Base-by-base conservation (phyloP, 2,113 vertebrate species). In the Pyrgilauda ruficollis region DNA sequence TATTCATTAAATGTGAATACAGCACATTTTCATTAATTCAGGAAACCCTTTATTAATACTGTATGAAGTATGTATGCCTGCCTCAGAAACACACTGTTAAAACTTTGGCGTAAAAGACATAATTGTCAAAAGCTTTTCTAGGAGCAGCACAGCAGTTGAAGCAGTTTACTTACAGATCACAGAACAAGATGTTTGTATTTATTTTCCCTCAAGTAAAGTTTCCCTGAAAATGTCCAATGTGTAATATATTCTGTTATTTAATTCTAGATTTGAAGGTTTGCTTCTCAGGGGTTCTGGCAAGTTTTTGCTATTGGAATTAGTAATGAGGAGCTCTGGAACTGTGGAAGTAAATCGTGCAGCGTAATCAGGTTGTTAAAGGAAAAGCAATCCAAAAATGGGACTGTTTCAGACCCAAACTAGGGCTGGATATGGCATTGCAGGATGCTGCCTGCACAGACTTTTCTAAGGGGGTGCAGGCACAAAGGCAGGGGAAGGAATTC, bases 1-100 rank as follows among this genome's bases (percentile, higher is more conserved):
- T 96, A 96, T 95, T 97, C 97, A 97, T 96, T 97, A 97, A 84
- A 96, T 46, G 95, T 82, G 98, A 97, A 93, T 90, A 88, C 33
- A 37, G 91, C 95, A 95, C 92, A 67, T 97, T 97, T 97, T 97
- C 96, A 97, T 97, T 97, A 97, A 96, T 96, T 97, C 63, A 17
- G 78, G 77, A 94, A 96, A 96, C 85, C 87, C 86, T 94, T 94
- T 96, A 97, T 96, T 97, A 97, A 94, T 97, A 95, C 94, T 87
- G 90, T 90, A 91, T 66, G 91, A 95, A 97, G 77, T 89, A 50
- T 90, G 83, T 95, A 89, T 77, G 85, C 93, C 26, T 15, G 94
- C 83, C 59, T 95, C 93, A 86, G 89, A 97, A 95, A 86, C 67
- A 92, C 85, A 84, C 41, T 67, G 67, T 76, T 83, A 97, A 95